Percentiles rank a stretch among this genome's conserved stretches.
Conservation (phyloP, 1,140 invertebrate genomes). For the Bombus sylvicola region DNA sequence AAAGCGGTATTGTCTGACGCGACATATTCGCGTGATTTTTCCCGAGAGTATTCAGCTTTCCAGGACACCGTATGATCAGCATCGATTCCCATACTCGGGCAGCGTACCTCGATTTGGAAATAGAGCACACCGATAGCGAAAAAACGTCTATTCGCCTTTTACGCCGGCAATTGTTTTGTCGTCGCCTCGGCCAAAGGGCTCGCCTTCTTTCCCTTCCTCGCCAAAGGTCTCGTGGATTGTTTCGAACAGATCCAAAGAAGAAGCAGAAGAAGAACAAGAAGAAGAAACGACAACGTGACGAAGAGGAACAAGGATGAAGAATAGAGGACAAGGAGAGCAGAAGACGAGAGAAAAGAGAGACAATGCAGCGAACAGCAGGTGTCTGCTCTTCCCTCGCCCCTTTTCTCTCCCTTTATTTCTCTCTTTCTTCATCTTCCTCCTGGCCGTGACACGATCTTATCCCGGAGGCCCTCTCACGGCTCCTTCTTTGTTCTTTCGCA, state of each 20-base stretch:
- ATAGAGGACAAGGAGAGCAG: background rate
- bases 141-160: constrained; percentile 56
- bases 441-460: constrained; percentile 50
- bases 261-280: background rate
- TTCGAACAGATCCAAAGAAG: constrained; percentile 20
- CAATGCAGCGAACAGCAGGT: constrained; percentile 78
- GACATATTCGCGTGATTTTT: background rate
- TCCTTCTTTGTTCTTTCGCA: constrained; percentile 76
- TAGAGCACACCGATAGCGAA: constrained; percentile 44
- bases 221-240: constrained; percentile 41
- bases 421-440: constrained; percentile 43
- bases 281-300: constrained; percentile 16
- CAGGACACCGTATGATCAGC: background rate
- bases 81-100: constrained; percentile 41
- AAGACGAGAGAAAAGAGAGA: constrained; percentile 55
- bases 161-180: constrained; percentile 65
- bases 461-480: constrained; percentile 53
- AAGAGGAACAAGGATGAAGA: constrained; percentile 38
- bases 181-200: constrained; percentile 48
- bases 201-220: background rate
- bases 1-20: background rate
- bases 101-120: constrained; percentile 50
- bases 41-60: background rate
- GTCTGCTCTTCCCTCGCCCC: constrained; percentile 67
- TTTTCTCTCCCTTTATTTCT: constrained; percentile 42